Evolutionary conservation across 1,140 invertebrate genomes (phyloP), one percentile per base, ranked within the genome.

Genomic region (Teleopsis dalmanni): DNA sequence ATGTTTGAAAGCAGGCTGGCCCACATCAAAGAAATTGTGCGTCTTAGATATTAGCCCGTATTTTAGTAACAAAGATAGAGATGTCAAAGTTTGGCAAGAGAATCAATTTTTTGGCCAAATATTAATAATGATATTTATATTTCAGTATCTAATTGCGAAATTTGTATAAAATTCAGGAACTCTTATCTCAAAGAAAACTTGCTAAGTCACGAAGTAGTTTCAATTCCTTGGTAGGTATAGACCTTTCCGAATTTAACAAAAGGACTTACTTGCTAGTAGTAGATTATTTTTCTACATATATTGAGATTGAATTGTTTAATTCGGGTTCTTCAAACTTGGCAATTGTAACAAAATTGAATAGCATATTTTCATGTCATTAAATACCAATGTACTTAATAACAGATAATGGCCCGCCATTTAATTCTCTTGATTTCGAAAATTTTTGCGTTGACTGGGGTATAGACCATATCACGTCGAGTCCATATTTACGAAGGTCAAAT

Each of bases 101-200:
- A 72, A 47, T 47, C 60, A 35, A 51, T 76, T 52, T 76, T 34
- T 76, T 75, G 72, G 72, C 71, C 72, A 18, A 62, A 58, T 27
- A 72, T 77, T 50, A 56, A 56, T 33, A 63, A 64, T 37, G 59
- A 77, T 38, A 73, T 77, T 29, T 58, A 65, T 59, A 56, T 72
- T 41, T 52, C 62, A n/a, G 56, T 76, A 14, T 42, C 47, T 22
- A 61, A 61, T 47, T 76, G 73, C 62, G 34, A 51, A 45, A 46
- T 25, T 34, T 51, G 50, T 33, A 27, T 40, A 21, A 25, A 37
- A 33, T 22, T 46, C 41, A 9, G 22, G 11, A 34, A 45, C 10
- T 46, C 35, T 13, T 46, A 51, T 33, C 27, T 26, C 22, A 51
- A 51, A 33, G n/a, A 37, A 46, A 14, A 45, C 31, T 51, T 42